phyloP scores from a whole-genome alignment of 2,888 invertebrate genomes.

The Arrhopalites spinosus region DNA sequence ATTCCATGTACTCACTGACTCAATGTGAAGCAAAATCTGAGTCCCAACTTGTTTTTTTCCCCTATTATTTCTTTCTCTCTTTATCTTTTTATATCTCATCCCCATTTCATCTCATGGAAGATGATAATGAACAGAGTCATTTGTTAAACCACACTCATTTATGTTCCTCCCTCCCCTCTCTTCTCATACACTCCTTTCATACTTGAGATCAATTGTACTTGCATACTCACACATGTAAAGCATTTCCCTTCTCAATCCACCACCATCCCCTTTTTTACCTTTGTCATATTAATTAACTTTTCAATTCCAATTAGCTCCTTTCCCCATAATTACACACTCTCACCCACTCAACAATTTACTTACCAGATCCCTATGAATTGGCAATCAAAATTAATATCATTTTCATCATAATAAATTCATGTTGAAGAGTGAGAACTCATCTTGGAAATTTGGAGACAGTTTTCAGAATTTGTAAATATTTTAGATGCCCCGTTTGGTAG shows the following conservation, averaged over 20 bases:
- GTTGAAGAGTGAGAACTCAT: too few relatives aligned
- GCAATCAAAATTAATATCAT: too few relatives aligned
- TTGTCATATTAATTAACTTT: constrained; percentile 34
- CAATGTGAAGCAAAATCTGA: neutral
- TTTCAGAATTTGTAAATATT: too few relatives aligned
- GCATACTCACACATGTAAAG: neutral
- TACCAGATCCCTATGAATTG: too few relatives aligned
- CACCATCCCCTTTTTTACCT: neutral
- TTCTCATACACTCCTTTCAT: neutral
- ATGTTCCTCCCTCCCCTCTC: neutral
- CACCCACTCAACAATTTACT: neutral
- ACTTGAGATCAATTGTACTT: neutral
- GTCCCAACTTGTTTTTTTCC: too few relatives aligned
- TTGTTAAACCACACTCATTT: constrained; percentile 1
- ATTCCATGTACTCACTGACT: neutral
- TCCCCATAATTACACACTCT: neutral
- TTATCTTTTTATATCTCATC: too few relatives aligned
- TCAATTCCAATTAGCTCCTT: neutral
- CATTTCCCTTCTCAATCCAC: neutral
- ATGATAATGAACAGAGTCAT: constrained; percentile 12
- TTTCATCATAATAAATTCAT: too few relatives aligned
- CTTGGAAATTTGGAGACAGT: too few relatives aligned
- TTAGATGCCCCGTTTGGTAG: too few relatives aligned
- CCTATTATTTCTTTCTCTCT: too few relatives aligned
- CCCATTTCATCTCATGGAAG: neutral